Evolutionary conservation across 2,797 vertebrate species (phyloP), one percentile per base, ranked within the genome.

Genomic region (Sebastolobus alascanus): DNA sequence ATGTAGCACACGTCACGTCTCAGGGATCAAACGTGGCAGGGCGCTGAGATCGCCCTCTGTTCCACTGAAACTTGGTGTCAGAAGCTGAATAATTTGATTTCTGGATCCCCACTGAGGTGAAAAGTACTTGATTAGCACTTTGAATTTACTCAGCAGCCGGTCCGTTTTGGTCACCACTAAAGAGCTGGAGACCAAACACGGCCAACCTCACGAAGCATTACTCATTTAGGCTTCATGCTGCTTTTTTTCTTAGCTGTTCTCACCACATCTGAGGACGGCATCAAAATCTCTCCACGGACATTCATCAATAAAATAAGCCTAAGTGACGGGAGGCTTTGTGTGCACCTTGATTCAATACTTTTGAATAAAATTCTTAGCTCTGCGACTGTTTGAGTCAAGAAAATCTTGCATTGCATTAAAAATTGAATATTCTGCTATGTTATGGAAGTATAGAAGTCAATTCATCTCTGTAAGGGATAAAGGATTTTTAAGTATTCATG

Each of bases 51-150:
- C 1, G 8, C 54, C 67, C 61, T 74, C 66, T 83, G 61, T 40
- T 82, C 40, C 59, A 73, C 18, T 29, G 31, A 55, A 88, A 77
- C 64, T 68, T 84, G 54, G 74, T 79, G 86, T 87, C 81, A 87
- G 85, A 86, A 89, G 68, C 71, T 58, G 37, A 82, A 79, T 74
- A 72, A 89, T 88, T 82, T 71, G 38, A 86, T 89, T 87, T 86
- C 73, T 68, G 83, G 75, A 54, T 84, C 77, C 91, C 88, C 37
- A 71, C 85, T 80, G 90, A 91, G 93, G 90, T 92, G 92, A 86
- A 93, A 94, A 91, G 87, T 91, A 84, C 92, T 93, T 92, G 83
- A 94, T 94, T 94, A 95, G 89, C 94, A 93, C 89, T 87, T 83
- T 82, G 81, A 80, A 88, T 90, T 86, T 54, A 73, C 89, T 80